Conservation (phyloP, 2,113 vertebrate genomes). For the Chlorodrepanis virens region DNA sequence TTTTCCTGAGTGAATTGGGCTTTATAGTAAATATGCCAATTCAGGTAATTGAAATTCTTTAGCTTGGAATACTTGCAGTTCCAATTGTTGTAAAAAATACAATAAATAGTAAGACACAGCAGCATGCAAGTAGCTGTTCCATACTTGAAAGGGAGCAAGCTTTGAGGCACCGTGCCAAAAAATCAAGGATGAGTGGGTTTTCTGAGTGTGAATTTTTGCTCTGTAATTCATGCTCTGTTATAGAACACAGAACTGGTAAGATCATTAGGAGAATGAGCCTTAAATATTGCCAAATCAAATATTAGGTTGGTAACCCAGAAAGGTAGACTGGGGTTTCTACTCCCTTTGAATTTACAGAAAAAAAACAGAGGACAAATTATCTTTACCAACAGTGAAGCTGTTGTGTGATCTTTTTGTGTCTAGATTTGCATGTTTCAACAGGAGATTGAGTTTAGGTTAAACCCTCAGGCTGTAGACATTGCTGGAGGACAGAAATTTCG, state of each 20-base stretch:
- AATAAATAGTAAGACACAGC: neutral
- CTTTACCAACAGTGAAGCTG: neutral
- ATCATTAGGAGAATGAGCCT: neutral
- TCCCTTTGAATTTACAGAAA: neutral
- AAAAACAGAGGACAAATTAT: neutral
- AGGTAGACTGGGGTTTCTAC: neutral
- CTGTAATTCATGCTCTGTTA: neutral
- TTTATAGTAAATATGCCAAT: neutral
- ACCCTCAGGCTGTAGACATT: neutral
- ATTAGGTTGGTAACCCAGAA: neutral
- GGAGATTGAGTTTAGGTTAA: neutral
- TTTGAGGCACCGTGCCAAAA: slow-evolving; percentile 1
- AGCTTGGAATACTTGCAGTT: neutral
- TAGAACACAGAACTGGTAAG: neutral
- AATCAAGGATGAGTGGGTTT: neutral
- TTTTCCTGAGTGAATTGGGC: neutral
- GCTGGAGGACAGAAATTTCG: neutral
- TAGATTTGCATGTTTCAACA: neutral
- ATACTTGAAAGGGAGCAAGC: neutral
- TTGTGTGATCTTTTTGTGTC: neutral
- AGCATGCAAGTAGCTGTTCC: neutral
- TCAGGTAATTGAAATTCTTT: neutral
- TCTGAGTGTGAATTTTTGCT: slow-evolving; percentile 21
- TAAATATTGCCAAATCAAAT: slow-evolving; percentile 7
- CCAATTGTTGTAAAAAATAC: neutral